phyloP scores from a whole-genome alignment of 2,888 invertebrate species.

The Drosophila mayaguana region DNA sequence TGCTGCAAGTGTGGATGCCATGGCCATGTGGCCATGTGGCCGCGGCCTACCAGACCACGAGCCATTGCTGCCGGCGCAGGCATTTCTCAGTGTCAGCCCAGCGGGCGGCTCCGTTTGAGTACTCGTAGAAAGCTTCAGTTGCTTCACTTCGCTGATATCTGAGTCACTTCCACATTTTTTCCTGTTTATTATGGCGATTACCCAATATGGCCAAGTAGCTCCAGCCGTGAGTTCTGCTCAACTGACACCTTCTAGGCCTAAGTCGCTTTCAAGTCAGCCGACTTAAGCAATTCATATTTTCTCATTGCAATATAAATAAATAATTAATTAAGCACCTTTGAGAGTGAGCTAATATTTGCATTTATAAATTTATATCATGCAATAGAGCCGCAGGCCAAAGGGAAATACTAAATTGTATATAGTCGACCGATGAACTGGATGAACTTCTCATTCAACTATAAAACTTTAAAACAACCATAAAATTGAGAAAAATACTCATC shows the following conservation, averaged over 20 bases:
- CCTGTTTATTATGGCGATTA: slow-evolving; percentile 65
- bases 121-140: slow-evolving; percentile 35
- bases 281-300: slow-evolving; percentile 7
- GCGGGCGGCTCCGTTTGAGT: slow-evolving; percentile 74
- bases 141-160: slow-evolving; percentile 45
- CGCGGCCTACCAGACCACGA: slow-evolving; percentile 30
- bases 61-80: slow-evolving; percentile 37
- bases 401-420: not conserved
- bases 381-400: not conserved
- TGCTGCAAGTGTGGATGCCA: slow-evolving; percentile 60
- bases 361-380: not conserved
- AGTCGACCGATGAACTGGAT: not conserved
- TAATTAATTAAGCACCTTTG: not conserved
- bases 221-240: not conserved
- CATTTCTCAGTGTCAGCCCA: slow-evolving; percentile 78
- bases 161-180: slow-evolving; percentile 53
- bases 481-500: not conserved
- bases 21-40: slow-evolving; percentile 16
- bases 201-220: slow-evolving; percentile 50
- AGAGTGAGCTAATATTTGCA: not conserved
- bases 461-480: not conserved
- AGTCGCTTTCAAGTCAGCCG: not conserved
- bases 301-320: not conserved
- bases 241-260: slow-evolving; percentile 1
- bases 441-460: not conserved